Base-by-base conservation (phyloP, 30 jellyfish, hydroid and myxozoan genomes). In the Mastigias papua region DNA sequence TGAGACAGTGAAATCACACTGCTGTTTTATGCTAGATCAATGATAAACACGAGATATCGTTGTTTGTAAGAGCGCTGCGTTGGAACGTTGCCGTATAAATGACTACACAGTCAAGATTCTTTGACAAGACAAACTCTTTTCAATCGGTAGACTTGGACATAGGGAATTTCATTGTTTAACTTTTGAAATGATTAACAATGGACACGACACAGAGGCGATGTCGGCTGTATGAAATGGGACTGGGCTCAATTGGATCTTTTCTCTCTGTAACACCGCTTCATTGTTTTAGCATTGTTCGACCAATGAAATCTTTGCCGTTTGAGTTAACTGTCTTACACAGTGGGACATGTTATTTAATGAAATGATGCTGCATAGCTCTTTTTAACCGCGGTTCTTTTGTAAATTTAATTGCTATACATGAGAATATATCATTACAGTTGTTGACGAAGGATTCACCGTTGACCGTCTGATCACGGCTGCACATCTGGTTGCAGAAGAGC, bases 241-340 rank as follows among this genome's bases (percentile, higher is more conserved):
- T 85, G 67, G 68, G 62, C 35, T 85, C 94, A 85, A 85, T 85
- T 73, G 87, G 94, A 85, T 85, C 89, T 80, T 73, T 75, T 85
- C 94, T 85, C 94, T 85, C 89, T 85, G 94, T 46, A 57, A 1
- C 88, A 64, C 94, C 94, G 94, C 94, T 60, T 27, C 88, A 72
- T 85, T 85, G 94, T 85, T 65, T 50, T 15, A 6, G 66, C 75
- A 72, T 85, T 85, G 89, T 85, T 62, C 84, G 65, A 81, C 88
- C 84, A 85, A 85, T 73, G 88, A 85, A 85, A 62, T 48, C 69
- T 70, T 70, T 50, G 87, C 92, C 92, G 86, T 83, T 73, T 85
- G 94, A 73, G 89, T 88, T 42, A 78, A 88, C 97, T 78, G 92
- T 88, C 97, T 88, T 88, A 68, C 91, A 65, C 97, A 79, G 97